A percentile compares a stretch with the other conserved stretches of the same genome.
These are phyloP conservation scores for Spondyliosoma cantharus DNA, from an alignment of 2,797 vertebrate genomes.

Conservation along the genomic window DNA sequence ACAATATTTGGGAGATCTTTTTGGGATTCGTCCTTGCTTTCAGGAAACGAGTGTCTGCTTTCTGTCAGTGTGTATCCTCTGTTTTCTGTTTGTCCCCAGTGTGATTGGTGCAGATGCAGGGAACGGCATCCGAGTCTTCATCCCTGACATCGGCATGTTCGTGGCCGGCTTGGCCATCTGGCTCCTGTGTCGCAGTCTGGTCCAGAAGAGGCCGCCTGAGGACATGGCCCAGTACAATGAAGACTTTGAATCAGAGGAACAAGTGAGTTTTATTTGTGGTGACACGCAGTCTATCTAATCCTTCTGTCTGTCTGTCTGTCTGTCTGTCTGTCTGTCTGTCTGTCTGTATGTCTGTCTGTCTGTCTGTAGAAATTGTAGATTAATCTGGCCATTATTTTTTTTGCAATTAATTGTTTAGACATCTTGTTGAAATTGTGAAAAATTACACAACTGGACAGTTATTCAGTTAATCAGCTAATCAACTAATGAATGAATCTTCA, in stretches of 20 bases:
- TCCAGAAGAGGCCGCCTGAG: conserved; percentile 88
- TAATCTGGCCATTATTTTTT: too few species aligned
- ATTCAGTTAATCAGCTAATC: too few species aligned
- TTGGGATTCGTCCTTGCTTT: neutral
- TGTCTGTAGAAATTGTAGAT: too few species aligned
- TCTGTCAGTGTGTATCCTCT: conserved; percentile 27
- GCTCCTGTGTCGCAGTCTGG: conserved; percentile 94
- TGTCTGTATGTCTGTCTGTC: neutral
- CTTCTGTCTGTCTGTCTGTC: neutral
- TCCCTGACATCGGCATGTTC: conserved; percentile 98
- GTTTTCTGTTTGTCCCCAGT: conserved; percentile 75
- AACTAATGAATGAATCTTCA: too few species aligned
- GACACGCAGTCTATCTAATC: neutral
- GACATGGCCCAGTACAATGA: conserved; percentile 92
- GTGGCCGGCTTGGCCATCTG: conserved; percentile 90
- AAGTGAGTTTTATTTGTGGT: conserved; percentile 82
- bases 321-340: neutral
- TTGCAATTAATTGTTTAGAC: too few species aligned
- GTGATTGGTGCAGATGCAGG: conserved; percentile 94
- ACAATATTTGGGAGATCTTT: neutral
- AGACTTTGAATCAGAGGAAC: conserved; percentile 92
- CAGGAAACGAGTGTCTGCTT: conserved; percentile 15
- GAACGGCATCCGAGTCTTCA: conserved; percentile 95
- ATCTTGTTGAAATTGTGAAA: too few species aligned
- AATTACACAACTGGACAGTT: too few species aligned